phyloP scores from a whole-genome alignment of 1,140 invertebrate genomes.

The Marisa cornuarietis region DNA sequence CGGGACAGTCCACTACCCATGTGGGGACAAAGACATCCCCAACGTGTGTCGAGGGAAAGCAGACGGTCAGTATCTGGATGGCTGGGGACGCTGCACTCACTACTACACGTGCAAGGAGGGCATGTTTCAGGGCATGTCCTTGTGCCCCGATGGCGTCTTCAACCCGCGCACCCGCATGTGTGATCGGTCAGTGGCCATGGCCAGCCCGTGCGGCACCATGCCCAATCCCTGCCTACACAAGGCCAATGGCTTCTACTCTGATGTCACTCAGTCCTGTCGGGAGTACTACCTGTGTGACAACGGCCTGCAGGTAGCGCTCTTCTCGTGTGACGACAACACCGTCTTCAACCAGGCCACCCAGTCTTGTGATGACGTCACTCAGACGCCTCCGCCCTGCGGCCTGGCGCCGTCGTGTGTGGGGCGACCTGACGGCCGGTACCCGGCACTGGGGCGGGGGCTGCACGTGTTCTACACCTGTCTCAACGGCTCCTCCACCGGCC shows the following conservation, averaged over 20 bases:
- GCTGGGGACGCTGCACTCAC: slow-evolving; percentile 35
- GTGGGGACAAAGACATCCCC: slow-evolving; percentile 27
- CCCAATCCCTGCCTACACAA: slow-evolving; percentile 27
- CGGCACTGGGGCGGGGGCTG: slow-evolving; percentile 16
- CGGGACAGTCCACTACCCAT: slow-evolving; percentile 29
- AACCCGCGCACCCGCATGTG: slow-evolving; percentile 25
- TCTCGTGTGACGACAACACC: slow-evolving; percentile 14
- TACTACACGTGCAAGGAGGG: slow-evolving; percentile 30
- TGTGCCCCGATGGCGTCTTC: slow-evolving; percentile 35
- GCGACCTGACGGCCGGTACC: slow-evolving; percentile 22
- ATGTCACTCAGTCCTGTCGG: slow-evolving; percentile 2
- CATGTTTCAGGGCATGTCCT: slow-evolving; percentile 22
- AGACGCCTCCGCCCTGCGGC: slow-evolving; percentile 13
- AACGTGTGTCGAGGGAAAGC: slow-evolving; percentile 22
- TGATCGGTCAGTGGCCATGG: slow-evolving; percentile 16
- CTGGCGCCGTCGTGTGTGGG: slow-evolving; percentile 10
- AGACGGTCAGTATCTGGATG: slow-evolving; percentile 32
- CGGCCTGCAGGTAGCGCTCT: slow-evolving; percentile 21
- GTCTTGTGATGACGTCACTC: slow-evolving; percentile 14
- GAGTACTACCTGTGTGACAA: slow-evolving; percentile 26
- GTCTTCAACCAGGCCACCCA: slow-evolving; percentile 12
- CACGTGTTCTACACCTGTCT: slow-evolving; percentile 16
- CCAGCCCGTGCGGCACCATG: slow-evolving; percentile 27
- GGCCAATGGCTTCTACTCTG: slow-evolving; percentile 22
- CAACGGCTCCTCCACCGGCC: neutral